Percentiles rank a stretch among this genome's conserved stretches.
phyloP scores from a whole-genome alignment of 2,797 vertebrate genomes.

The Microchirus variegatus region DNA sequence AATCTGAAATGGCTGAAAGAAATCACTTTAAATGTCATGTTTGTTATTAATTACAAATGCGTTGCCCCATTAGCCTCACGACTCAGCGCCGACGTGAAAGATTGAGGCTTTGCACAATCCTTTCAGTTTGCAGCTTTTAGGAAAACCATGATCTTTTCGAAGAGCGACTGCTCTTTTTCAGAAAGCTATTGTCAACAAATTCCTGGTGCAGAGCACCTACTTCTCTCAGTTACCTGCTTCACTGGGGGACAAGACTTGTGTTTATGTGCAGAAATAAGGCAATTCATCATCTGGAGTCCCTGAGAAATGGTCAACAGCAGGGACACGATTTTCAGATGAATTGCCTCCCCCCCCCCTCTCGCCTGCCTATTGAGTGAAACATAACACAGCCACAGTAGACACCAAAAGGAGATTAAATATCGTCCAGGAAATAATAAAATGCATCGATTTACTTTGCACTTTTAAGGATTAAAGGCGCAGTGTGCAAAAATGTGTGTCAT shows the following conservation, averaged over 20 bases:
- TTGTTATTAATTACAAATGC: conserved; percentile 52
- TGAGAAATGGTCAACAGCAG: conserved; percentile 60
- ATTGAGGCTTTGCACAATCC: conserved; percentile 9
- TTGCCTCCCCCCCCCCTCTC: conserved; percentile 54
- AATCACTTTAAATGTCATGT: conserved; percentile 54
- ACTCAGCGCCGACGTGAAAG: conserved; percentile 52
- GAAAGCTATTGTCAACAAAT: conserved; percentile 56
- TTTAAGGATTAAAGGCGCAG: conserved; percentile 7
- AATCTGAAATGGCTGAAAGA: conserved; percentile 56
- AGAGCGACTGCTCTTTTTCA: conserved; percentile 45
- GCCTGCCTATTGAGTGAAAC: conserved; percentile 59
- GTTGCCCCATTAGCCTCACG: conserved; percentile 49
- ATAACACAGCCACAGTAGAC: conserved; percentile 41
- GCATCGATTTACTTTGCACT: conserved; percentile 17
- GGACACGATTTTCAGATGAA: conserved; percentile 69
- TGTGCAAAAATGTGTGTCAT: not conserved
- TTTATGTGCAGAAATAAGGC: conserved; percentile 73
- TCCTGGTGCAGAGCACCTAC: conserved; percentile 30
- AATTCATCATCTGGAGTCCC: conserved; percentile 69
- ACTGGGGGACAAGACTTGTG: conserved; percentile 63
- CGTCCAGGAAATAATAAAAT: conserved; percentile 36
- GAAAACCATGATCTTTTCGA: conserved; percentile 49
- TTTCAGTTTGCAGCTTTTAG: conserved; percentile 21
- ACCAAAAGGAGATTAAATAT: conserved; percentile 32
- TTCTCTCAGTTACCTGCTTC: conserved; percentile 51